Evolutionary conservation across 2,797 vertebrate species (phyloP).

Genomic region (Oceanodroma leucorhoa): DNA sequence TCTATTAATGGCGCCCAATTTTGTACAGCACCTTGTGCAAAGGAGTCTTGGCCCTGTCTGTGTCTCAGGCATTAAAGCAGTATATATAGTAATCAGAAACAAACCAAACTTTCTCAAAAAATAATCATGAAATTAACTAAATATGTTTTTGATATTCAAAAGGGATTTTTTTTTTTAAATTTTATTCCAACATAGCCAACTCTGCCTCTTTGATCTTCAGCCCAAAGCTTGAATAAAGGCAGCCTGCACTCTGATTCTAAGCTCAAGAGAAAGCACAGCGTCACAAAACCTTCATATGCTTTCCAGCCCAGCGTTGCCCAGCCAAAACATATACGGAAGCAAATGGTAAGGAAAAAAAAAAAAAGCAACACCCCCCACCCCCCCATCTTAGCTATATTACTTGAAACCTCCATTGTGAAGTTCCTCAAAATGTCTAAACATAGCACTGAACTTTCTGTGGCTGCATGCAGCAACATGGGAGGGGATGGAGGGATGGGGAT

Average conservation of each 20-base stretch:
- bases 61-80: neutral
- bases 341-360: neutral
- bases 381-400: neutral
- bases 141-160: conserved; percentile 1
- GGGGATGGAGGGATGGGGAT: neutral
- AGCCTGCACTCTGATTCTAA: conserved; percentile 34
- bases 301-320: neutral
- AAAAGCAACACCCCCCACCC: too few relatives aligned
- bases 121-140: conserved; percentile 1
- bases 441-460: neutral
- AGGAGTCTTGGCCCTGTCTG: neutral
- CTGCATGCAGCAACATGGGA: neutral
- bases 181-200: neutral
- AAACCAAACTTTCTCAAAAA: neutral
- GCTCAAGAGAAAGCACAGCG: conserved; percentile 14
- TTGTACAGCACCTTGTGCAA: neutral
- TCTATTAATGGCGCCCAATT: neutral
- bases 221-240: conserved; percentile 37
- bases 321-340: neutral
- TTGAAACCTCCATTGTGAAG: neutral
- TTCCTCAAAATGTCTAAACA: neutral
- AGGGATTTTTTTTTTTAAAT: neutral
- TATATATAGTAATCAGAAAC: neutral
- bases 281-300: neutral
- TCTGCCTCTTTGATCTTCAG: conserved; percentile 46